A percentile compares a stretch with the other conserved stretches of the same genome.
These are phyloP conservation scores for Sminthurinus signatus DNA, from an alignment of 1,140 invertebrate genomes.

Conservation along the genomic window DNA sequence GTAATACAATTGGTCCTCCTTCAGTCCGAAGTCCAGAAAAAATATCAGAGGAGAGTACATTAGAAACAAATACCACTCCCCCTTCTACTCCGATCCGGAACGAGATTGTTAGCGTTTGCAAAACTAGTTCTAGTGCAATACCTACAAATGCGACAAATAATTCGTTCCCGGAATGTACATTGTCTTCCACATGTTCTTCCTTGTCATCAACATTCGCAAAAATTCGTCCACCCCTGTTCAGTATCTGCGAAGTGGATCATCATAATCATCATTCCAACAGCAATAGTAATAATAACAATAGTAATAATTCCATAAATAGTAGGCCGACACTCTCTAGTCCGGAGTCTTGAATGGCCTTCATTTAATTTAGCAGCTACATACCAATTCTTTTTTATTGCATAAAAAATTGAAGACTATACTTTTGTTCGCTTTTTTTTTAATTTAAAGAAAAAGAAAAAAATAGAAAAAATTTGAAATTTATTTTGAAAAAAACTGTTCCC, in stretches of 20 bases:
- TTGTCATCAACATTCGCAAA: slow-evolving; percentile 34
- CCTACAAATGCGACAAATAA: slow-evolving; percentile 25
- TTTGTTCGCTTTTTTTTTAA: too few relatives aligned
- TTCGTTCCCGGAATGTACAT: slow-evolving; percentile 25
- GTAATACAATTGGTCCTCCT: slow-evolving; percentile 40
- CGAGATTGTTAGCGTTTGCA: slow-evolving; percentile 17
- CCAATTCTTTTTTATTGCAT: too few relatives aligned
- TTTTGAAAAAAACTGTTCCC: too few relatives aligned
- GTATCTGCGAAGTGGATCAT: slow-evolving; percentile 37
- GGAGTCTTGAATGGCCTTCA: too few relatives aligned
- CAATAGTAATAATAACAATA: too few relatives aligned
- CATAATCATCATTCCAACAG: neutral
- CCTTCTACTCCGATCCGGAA: neutral
- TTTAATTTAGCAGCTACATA: too few relatives aligned
- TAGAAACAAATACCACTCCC: slow-evolving; percentile 19
- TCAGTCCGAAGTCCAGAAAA: slow-evolving; percentile 23
- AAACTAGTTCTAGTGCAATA: slow-evolving; percentile 22
- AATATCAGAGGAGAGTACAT: slow-evolving; percentile 22
- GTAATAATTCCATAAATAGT: slow-evolving; percentile 36
- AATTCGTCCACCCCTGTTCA: slow-evolving; percentile 38
- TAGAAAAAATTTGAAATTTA: too few relatives aligned
- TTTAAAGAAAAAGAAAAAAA: too few relatives aligned
- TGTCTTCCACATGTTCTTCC: slow-evolving; percentile 40
- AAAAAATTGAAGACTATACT: too few relatives aligned
- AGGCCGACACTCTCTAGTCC: slow-evolving; percentile 33